A percentile compares a stretch with the other conserved stretches of the same genome.
Conservation (phyloP, 1,140 invertebrate species). For the Homarus americanus region DNA sequence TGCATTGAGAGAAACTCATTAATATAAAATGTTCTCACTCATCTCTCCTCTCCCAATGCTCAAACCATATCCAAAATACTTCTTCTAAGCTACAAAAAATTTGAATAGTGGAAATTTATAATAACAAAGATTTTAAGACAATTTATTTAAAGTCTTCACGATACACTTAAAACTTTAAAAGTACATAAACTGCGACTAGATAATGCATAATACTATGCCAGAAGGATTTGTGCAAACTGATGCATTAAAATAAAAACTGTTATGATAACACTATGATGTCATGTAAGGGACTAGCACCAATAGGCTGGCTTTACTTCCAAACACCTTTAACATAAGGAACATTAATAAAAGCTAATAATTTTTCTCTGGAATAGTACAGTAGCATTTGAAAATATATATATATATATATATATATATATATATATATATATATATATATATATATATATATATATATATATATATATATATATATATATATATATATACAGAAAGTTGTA, state of each 20-base stretch:
- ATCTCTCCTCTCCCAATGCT: too few relatives aligned
- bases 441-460: too few relatives aligned
- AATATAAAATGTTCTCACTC: too few relatives aligned
- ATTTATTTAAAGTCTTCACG: neutral
- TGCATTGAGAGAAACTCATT: too few relatives aligned
- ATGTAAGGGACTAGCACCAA: neutral
- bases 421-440: too few relatives aligned
- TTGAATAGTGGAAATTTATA: neutral
- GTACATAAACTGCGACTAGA: neutral
- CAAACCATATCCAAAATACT: too few relatives aligned
- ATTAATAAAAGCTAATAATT: too few relatives aligned
- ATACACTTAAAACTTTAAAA: neutral
- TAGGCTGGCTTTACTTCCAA: neutral
- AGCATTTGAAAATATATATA: neutral
- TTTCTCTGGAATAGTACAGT: neutral
- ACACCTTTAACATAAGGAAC: neutral
- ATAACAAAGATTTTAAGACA: neutral
- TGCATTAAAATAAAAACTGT: neutral
- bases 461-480: too few relatives aligned
- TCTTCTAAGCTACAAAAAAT: too few relatives aligned
- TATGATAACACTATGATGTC: neutral
- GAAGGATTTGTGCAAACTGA: neutral
- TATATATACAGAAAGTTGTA: too few relatives aligned
- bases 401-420: too few relatives aligned
- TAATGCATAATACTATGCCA: neutral